Percentiles rank a stretch among this genome's conserved stretches.
These are phyloP conservation scores for Leucosticte australis DNA, from an alignment of 2,113 vertebrate species.

Conservation along the genomic window DNA sequence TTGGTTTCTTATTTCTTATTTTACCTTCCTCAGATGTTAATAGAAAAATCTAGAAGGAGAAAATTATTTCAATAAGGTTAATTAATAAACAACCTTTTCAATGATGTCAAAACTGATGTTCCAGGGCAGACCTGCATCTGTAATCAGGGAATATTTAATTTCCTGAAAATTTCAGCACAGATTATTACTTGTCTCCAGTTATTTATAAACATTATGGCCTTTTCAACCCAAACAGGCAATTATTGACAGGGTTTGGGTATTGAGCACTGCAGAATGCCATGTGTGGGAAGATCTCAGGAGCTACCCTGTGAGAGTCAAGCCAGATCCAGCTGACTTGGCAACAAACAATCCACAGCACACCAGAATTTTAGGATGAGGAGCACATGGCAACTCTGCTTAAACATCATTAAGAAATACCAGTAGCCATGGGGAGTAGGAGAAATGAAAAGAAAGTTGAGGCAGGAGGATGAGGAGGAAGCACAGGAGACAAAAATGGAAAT, in stretches of 20 bases:
- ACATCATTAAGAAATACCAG: background rate
- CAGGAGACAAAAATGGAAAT: background rate
- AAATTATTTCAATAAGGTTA: background rate
- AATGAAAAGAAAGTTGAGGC: background rate
- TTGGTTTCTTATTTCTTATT: background rate
- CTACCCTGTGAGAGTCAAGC: background rate
- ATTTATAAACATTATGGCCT: background rate
- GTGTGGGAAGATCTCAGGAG: background rate
- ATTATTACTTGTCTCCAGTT: background rate
- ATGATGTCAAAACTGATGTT: background rate
- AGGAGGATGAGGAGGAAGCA: background rate
- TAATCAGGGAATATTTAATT: background rate
- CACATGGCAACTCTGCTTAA: background rate
- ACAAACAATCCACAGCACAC: background rate
- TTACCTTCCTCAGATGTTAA: background rate
- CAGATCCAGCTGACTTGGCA: background rate
- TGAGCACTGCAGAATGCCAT: background rate
- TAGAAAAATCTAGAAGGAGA: background rate
- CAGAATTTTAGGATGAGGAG: background rate
- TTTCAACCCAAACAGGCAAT: background rate
- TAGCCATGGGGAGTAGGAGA: background rate
- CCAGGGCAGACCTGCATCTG: background rate
- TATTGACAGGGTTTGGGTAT: background rate
- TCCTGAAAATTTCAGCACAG: background rate
- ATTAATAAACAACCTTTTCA: background rate